Evolutionary conservation across 2,888 invertebrate species (phyloP).

Genomic region (Rhabditophanes sp.): DNA sequence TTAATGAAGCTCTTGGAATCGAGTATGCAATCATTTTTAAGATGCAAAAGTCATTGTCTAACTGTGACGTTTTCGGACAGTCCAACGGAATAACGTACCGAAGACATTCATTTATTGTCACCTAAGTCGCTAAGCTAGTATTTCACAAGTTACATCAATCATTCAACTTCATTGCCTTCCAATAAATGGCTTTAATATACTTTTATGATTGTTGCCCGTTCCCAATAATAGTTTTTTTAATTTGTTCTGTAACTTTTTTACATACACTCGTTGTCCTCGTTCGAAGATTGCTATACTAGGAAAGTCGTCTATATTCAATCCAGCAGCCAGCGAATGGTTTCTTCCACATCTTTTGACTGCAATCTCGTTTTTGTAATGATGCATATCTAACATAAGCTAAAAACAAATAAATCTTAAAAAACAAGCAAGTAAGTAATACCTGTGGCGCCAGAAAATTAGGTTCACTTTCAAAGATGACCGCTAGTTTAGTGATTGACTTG

Average conservation of each 20-base stretch:
- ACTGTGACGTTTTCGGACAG: too few relatives aligned
- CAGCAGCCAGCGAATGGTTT: constrained; percentile 28
- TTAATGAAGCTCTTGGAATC: too few relatives aligned
- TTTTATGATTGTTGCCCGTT: background rate
- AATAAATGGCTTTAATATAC: constrained; percentile 1
- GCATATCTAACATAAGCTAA: constrained; percentile 34
- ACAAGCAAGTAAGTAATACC: background rate
- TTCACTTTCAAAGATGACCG: constrained; percentile 33
- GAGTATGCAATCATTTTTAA: too few relatives aligned
- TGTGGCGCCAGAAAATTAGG: constrained; percentile 27
- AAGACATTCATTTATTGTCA: too few relatives aligned
- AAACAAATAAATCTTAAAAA: constrained; percentile 3
- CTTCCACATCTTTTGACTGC: constrained; percentile 24
- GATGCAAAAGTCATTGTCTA: too few relatives aligned
- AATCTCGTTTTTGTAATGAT: constrained; percentile 20
- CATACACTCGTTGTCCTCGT: constrained; percentile 30
- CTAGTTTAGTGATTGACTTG: constrained; percentile 21
- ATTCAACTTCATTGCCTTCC: too few relatives aligned
- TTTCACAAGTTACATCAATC: too few relatives aligned
- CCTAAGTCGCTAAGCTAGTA: too few relatives aligned
- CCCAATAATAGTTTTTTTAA: constrained; percentile 3
- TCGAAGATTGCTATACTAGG: constrained; percentile 38
- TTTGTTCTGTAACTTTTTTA: constrained; percentile 20
- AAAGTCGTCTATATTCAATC: constrained; percentile 36
- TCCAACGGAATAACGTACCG: too few relatives aligned